Evolutionary conservation across 23 tunicate species (phyloP).

Genomic region (Ciona savignyi): DNA sequence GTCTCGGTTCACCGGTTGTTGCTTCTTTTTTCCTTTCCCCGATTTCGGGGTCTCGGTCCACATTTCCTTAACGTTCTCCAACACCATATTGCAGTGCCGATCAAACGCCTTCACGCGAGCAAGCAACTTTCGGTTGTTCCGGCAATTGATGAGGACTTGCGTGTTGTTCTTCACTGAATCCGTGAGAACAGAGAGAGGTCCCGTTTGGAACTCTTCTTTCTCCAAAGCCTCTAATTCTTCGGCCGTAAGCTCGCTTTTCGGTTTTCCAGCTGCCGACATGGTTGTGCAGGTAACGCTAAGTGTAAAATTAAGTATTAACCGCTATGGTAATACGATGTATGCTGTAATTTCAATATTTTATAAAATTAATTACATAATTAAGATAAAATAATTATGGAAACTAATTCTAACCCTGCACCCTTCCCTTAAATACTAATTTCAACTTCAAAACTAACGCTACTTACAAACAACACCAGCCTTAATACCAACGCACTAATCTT

Average conservation of each 20-base stretch:
- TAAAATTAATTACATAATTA: no score
- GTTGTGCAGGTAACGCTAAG: neutral
- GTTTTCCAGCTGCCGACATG: constrained; percentile 26
- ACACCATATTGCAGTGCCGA: constrained; percentile 99
- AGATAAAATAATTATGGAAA: no score
- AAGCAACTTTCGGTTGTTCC: constrained; percentile 95
- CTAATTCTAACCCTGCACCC: no score
- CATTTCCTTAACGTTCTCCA: constrained; percentile 98
- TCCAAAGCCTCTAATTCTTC: constrained; percentile 94
- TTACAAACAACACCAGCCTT: no score
- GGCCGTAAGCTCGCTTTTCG: constrained; percentile 82
- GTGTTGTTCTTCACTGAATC: constrained; percentile 98
- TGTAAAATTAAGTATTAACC: neutral
- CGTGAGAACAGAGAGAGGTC: constrained; percentile 93
- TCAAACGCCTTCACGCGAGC: constrained; percentile 97
- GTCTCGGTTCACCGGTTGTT: constrained; percentile 95
- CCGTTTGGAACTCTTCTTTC: constrained; percentile 97
- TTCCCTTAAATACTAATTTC: no score
- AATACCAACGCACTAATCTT: no score
- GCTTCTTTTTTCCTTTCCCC: constrained; percentile 92
- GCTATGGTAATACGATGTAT: neutral
- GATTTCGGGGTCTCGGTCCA: constrained; percentile 96
- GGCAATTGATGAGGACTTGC: constrained; percentile 89
- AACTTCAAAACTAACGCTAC: no score
- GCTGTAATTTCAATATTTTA: no score